These are phyloP conservation scores for Drosophila bifasciata DNA, from an alignment of 1,140 invertebrate genomes.

Conservation along the genomic window DNA sequence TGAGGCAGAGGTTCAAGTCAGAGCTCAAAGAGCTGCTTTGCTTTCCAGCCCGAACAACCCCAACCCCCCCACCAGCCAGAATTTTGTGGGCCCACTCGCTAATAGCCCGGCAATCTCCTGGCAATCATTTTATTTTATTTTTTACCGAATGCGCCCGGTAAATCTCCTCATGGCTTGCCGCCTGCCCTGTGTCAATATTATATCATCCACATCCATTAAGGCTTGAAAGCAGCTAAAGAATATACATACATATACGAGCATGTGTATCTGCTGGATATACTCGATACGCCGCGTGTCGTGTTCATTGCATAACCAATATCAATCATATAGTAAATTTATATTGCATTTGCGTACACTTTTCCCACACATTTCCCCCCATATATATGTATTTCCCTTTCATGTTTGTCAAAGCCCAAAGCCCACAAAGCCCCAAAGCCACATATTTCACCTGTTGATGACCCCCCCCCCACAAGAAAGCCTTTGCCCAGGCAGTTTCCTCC, in stretches of 20 bases:
- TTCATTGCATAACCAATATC: conserved; percentile 41
- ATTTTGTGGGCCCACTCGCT: neutral
- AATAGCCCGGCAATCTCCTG: conserved; percentile 32
- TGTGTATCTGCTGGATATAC: neutral
- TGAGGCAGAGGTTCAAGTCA: too few species aligned
- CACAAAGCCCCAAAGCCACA: conserved; percentile 12
- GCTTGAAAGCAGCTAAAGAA: conserved; percentile 1
- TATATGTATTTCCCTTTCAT: conserved; percentile 57
- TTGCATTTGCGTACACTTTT: conserved; percentile 41
- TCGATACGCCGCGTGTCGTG: conserved; percentile 5
- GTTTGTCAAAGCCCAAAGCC: conserved; percentile 64
- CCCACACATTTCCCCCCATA: conserved; percentile 4
- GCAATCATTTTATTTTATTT: conserved; percentile 38
- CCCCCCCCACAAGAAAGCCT: too few species aligned
- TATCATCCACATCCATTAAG: conserved; percentile 38
- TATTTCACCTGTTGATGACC: conserved; percentile 67
- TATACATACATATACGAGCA: conserved; percentile 1
- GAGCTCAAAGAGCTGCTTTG: too few species aligned
- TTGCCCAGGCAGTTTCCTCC: conserved; percentile 31
- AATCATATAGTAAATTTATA: conserved; percentile 53
- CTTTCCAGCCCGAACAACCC: too few species aligned
- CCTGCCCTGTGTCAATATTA: conserved; percentile 49
- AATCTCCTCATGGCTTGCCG: neutral
- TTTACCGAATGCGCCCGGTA: conserved; percentile 1
- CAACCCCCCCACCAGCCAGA: too few species aligned